Percentiles rank a stretch among this genome's conserved stretches.
Conservation (phyloP, 2,888 invertebrate genomes). For the Galerucella pusilla region DNA sequence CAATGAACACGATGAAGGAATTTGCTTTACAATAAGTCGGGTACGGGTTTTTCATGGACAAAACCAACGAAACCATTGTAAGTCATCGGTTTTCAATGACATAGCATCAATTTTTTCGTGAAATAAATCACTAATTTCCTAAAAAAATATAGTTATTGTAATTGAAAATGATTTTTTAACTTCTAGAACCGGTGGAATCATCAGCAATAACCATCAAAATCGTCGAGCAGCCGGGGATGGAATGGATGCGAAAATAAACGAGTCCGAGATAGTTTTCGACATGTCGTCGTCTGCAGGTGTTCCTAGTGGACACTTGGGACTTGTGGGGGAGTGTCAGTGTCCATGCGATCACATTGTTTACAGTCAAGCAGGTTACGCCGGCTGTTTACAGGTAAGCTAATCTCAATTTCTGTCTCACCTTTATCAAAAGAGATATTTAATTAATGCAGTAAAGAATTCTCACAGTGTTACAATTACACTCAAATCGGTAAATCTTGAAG, state of each 20-base stretch:
- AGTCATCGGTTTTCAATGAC: no score
- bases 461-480: no score
- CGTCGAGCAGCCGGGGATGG: constrained; percentile 63
- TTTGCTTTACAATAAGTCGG: no score
- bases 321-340: constrained; percentile 59
- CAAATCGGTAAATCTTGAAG: no score
- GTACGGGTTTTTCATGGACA: no score
- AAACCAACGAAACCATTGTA: no score
- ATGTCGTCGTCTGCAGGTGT: constrained; percentile 60
- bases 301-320: constrained; percentile 56
- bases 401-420: neutral
- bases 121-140: no score
- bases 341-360: constrained; percentile 64
- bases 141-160: no score
- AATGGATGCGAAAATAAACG: constrained; percentile 63
- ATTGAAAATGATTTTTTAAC: no score
- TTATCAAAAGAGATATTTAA: neutral
- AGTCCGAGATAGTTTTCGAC: constrained; percentile 63
- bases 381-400: constrained; percentile 62
- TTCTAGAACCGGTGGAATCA: neutral
- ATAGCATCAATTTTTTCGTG: no score
- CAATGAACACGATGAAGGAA: no score
- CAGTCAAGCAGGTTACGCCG: constrained; percentile 61
- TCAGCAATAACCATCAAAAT: constrained; percentile 39
- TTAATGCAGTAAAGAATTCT: no score